Evolutionary conservation across 1,140 invertebrate genomes (phyloP), one percentile per base, ranked within the genome.

Genomic region (Formica exsecta): DNA sequence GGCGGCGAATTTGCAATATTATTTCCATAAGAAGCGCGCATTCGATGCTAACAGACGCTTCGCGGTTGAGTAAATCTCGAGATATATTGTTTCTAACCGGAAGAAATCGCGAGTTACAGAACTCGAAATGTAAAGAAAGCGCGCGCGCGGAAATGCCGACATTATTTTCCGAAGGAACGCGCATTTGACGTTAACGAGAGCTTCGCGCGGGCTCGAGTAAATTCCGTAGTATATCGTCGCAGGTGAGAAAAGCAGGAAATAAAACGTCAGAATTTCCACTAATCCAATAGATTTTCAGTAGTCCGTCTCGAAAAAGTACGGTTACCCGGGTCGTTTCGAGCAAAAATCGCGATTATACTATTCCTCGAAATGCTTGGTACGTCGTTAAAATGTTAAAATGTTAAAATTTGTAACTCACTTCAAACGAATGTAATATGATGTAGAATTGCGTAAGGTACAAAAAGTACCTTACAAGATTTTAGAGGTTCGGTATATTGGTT

Each of bases 161-260:
- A 74, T 83, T 61, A 83, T 74, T 81, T 81, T 83, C 68, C 38
- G 6, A 73, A 73, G 54, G 41, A 83, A 74, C 68, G 79, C 68
- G n/a, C 38, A 61, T 48, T 83, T 44, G 36, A 80, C 51, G 54
- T n/a, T 83, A 83, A 83, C 68, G 29, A 48, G 54, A 73, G 70
- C 38, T 73, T 44, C 19, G 66, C 54, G 66, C 1, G 25, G 25
- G 68, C 41, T 70, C 36, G 9, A 80, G 38, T 48, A 61, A 83
- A 74, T 83, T 83, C 13, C 41, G 51, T 19, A 25, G 19, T 81
- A 81, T 73, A 73, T 8, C 25, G 51, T 70, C n/a, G 29, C n/a
- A 73, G 54, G 25, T 73, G 38, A 83, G 51, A 61, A 83, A 83
- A 74, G n/a, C 29, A 22, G 38, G 68, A 61, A 83, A 36, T 73